Percentiles rank a stretch among this genome's conserved stretches.
Conservation (phyloP, 1,140 invertebrate genomes). For the Sminthurides bifidus region DNA sequence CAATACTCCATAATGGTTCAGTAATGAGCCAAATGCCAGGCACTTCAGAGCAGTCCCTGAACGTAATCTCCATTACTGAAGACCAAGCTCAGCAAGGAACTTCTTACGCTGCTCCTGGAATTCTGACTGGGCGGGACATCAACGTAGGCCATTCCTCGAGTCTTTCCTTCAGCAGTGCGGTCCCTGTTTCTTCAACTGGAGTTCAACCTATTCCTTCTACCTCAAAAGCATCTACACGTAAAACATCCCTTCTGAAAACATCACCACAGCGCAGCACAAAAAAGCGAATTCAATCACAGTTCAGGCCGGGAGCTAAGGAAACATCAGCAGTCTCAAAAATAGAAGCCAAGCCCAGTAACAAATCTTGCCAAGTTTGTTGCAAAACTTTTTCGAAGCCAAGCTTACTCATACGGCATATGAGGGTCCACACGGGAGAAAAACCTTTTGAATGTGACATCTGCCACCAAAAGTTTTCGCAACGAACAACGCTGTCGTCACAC, state of each 20-base stretch:
- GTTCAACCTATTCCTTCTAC: not conserved
- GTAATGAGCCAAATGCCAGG: not conserved
- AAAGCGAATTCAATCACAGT: too few relatives aligned
- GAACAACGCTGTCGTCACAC: constrained; percentile 48
- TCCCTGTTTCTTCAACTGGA: not conserved
- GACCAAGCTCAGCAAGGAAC: not conserved
- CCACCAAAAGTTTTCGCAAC: constrained; percentile 42
- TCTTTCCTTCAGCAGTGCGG: too few relatives aligned
- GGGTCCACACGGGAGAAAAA: constrained; percentile 35
- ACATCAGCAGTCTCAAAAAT: not conserved
- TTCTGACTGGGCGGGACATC: constrained; percentile 14
- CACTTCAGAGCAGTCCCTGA: not conserved
- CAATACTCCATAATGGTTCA: not conserved
- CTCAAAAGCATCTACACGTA: not conserved
- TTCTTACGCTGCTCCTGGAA: not conserved
- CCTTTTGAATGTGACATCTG: constrained; percentile 44
- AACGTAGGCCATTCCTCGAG: not conserved
- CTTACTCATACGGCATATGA: constrained; percentile 30
- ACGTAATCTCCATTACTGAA: not conserved
- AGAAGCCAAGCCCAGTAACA: constrained; percentile 11
- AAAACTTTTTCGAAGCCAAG: constrained; percentile 32
- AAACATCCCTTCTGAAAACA: not conserved
- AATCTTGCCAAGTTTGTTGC: constrained; percentile 30
- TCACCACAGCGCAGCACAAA: not conserved
- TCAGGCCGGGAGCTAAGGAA: too few relatives aligned